Evolutionary conservation across 2,113 vertebrate species (phyloP).

Genomic region (Sarotherodon lohbergeri): DNA sequence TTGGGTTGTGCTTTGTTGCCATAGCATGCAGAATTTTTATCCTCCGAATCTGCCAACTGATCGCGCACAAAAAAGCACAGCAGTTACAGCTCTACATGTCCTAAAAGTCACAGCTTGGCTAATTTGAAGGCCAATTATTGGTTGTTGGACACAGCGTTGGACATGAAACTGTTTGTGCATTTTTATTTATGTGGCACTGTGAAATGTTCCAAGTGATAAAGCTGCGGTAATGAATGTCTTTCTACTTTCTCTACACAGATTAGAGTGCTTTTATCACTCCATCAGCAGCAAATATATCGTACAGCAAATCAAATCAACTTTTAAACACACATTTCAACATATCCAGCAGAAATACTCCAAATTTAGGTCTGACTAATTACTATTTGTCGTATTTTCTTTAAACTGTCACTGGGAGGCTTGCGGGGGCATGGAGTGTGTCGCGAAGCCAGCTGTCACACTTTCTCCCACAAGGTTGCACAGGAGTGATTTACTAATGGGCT

Average conservation of each 20-base stretch:
- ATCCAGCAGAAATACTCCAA: neutral
- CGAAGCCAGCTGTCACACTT: neutral
- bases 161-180: neutral
- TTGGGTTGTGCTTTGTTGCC: neutral
- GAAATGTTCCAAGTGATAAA: neutral
- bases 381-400: neutral
- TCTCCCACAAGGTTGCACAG: neutral
- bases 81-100: neutral
- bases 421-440: neutral
- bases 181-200: neutral
- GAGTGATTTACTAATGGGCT: conserved; percentile 32
- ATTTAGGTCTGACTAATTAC: neutral
- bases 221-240: neutral
- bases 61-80: neutral
- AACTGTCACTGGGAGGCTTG: neutral
- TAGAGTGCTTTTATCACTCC: neutral
- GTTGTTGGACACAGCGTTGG: neutral
- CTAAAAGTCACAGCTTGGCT: neutral
- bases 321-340: neutral
- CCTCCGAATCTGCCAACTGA: neutral
- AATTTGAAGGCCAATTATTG: neutral
- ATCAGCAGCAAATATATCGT: neutral
- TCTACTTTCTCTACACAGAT: neutral
- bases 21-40: neutral
- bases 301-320: neutral